Evolutionary conservation across 53 echinoderm and acorn worm genomes (phyloP), one percentile per base, ranked within the genome.

Genomic region (Stichopus horrens): DNA sequence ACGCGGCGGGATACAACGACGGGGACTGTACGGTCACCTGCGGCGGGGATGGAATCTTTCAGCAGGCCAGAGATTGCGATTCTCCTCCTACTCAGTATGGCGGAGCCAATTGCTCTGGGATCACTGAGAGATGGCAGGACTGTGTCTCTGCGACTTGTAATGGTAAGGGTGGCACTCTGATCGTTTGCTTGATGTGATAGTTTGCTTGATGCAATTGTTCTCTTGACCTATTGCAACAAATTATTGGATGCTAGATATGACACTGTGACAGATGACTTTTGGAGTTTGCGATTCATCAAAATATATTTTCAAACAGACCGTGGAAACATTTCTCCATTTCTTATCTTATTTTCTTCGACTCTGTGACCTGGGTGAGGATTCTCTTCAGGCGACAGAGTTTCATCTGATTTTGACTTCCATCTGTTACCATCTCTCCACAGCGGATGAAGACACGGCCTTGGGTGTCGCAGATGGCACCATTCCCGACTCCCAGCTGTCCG

Each of bases 11-110:
- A 2, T 90, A 88, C 54, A 78, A 89, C 1, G 79, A 79, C 37
- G 86, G 90, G 2, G 73, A 58, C 54, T 96, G 96, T 73, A 89
- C 92, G 6, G 88, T 81, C 1, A 13, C 60, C 7, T 96, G 96
- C 55, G 96, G 94, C 16, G 53, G n/a, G 2, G 75, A 95, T 53
- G 94, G 96, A 4, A 92, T 89, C 67, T 58, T 55, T 21, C 90
- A 86, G 19, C 89, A 92, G 76, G 11, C 75, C 5, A 83, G 96
- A 22, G 81, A 92, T 9, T 96, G 96, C 63, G 91, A 57, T 80
- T 89, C 91, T 54, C 95, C 95, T 5, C 68, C 76, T 9, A 21
- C 91, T 19, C 93, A 93, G 88, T 93, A 95, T 21, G 89, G 92
- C 14, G 96, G 96, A 2, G 58, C 74, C 2, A 60, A 83, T 4